These are phyloP conservation scores for Tylochromis polylepis DNA, from an alignment of 2,113 vertebrate species.

Conservation along the genomic window DNA sequence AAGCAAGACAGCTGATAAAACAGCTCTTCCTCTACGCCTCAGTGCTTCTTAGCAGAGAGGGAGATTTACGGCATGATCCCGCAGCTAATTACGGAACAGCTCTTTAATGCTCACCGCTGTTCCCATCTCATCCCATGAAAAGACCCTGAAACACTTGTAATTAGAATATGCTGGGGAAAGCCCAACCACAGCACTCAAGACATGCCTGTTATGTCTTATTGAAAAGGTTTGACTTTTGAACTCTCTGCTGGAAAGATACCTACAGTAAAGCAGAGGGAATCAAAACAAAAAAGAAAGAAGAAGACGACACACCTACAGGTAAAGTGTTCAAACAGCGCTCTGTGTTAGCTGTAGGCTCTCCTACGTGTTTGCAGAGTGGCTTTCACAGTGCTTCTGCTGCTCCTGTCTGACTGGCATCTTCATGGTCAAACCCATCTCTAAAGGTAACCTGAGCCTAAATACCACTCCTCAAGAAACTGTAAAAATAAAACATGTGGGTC, in stretches of 20 bases:
- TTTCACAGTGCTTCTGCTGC: slow-evolving; percentile 29
- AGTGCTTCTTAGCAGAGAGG: slow-evolving; percentile 7
- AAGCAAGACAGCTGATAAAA: slow-evolving; percentile 56
- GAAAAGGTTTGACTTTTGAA: slow-evolving; percentile 51
- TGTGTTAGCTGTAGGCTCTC: slow-evolving; percentile 10
- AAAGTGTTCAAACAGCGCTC: slow-evolving; percentile 10
- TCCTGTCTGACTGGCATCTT: slow-evolving; percentile 59
- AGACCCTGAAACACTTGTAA: slow-evolving; percentile 51
- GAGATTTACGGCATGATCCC: slow-evolving; percentile 61
- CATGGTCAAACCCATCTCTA: slow-evolving; percentile 69
- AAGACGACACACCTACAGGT: slow-evolving; percentile 22
- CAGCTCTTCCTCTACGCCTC: slow-evolving; percentile 24
- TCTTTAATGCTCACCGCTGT: slow-evolving; percentile 46
- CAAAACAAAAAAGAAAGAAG: slow-evolving; percentile 42
- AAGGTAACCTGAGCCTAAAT: slow-evolving; percentile 75
- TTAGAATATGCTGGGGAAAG: slow-evolving; percentile 60
- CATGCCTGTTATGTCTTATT: slow-evolving; percentile 30
- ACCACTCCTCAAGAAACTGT: slow-evolving; percentile 74
- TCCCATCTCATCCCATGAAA: slow-evolving; percentile 48
- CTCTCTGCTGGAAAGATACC: slow-evolving; percentile 30
- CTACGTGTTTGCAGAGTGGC: not conserved
- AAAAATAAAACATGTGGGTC: slow-evolving; percentile 79
- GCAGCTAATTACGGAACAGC: slow-evolving; percentile 64
- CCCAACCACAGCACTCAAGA: slow-evolving; percentile 51
- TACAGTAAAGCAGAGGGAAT: slow-evolving; percentile 16